Conservation (phyloP, 2,888 invertebrate genomes). For the Orthonychiurus folsomi region DNA sequence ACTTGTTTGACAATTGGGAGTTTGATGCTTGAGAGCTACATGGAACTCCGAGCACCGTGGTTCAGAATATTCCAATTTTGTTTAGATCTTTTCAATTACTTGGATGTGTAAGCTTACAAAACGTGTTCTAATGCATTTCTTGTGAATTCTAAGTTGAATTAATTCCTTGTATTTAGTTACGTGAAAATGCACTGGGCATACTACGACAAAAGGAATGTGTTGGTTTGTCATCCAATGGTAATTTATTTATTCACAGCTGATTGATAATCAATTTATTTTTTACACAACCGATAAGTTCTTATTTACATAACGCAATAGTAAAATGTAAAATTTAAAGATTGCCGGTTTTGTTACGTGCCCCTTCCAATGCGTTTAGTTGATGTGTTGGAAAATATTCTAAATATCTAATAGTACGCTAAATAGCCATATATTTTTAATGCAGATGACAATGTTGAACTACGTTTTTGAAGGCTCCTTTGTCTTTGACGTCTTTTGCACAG, state of each 20-base stretch:
- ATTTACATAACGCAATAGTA: too few species aligned
- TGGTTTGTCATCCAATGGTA: constrained; percentile 33
- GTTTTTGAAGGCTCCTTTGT: constrained; percentile 28
- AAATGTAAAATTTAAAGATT: too few species aligned
- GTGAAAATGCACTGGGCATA: constrained; percentile 36
- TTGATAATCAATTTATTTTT: too few species aligned
- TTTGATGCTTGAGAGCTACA: constrained; percentile 25
- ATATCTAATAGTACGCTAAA: too few species aligned
- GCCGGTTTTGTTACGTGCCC: too few species aligned
- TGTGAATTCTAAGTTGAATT: background rate
- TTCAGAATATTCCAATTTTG: constrained; percentile 21
- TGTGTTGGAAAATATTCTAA: too few species aligned
- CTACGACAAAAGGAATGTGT: constrained; percentile 24
- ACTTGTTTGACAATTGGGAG: constrained; percentile 20
- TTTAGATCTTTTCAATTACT: constrained; percentile 21
- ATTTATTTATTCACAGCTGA: too few species aligned
- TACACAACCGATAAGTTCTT: too few species aligned
- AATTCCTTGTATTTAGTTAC: constrained; percentile 22
- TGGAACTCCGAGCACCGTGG: constrained; percentile 16
- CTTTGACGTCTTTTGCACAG: constrained; percentile 22
- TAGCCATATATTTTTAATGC: too few species aligned
- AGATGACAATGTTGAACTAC: constrained; percentile 26
- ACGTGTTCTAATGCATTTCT: background rate
- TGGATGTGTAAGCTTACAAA: constrained; percentile 26
- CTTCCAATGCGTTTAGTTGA: too few species aligned